Conservation (phyloP, 2,888 invertebrate species). For the Allacma fusca region DNA sequence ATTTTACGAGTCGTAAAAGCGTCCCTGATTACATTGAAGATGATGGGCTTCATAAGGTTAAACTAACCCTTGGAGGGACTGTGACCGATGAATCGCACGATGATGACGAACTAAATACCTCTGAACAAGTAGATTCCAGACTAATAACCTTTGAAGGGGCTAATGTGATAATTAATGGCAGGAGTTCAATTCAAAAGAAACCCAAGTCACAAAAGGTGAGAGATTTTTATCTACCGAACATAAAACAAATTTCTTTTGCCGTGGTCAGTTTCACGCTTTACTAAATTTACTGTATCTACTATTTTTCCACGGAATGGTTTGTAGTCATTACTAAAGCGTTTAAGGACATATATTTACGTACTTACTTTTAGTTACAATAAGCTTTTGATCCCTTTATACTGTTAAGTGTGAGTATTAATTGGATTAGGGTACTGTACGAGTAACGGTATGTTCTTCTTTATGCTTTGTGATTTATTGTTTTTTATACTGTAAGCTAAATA, state of each 20-base stretch:
- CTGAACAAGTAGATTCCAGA: constrained; percentile 53
- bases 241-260: constrained; percentile 13
- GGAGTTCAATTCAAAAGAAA: constrained; percentile 78
- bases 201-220: constrained; percentile 72
- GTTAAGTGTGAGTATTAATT: not conserved
- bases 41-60: constrained; percentile 72
- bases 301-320: too few species aligned
- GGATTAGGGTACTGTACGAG: constrained; percentile 14
- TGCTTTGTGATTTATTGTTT: constrained; percentile 18
- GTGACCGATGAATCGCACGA: constrained; percentile 58
- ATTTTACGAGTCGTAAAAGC: constrained; percentile 81
- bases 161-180: constrained; percentile 88
- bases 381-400: too few species aligned
- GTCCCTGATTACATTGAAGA: constrained; percentile 92
- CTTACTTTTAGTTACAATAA: too few species aligned
- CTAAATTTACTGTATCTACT: too few species aligned
- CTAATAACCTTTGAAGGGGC: constrained; percentile 82
- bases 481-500: too few species aligned
- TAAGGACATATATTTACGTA: too few species aligned
- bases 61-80: constrained; percentile 46
- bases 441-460: not conserved
- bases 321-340: too few species aligned
- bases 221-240: constrained; percentile 12
- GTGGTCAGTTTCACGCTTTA: not conserved
- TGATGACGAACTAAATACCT: constrained; percentile 46